These are phyloP conservation scores for Spinus pinus DNA, from an alignment of 2,797 vertebrate genomes.

Conservation along the genomic window DNA sequence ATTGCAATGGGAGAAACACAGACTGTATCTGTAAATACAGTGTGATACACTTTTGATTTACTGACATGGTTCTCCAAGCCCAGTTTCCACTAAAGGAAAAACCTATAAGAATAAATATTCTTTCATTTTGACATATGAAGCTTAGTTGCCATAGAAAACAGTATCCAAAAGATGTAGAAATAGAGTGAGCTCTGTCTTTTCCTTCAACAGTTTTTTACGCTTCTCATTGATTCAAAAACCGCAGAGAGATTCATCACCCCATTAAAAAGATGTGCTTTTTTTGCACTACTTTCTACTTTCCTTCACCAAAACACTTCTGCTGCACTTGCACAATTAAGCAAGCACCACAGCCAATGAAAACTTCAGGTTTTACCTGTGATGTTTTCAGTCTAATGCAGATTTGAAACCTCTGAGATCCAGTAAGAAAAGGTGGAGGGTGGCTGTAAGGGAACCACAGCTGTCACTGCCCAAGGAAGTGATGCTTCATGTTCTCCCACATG, in stretches of 20 bases:
- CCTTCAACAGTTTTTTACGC: background rate
- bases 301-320: background rate
- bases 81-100: background rate
- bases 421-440: accelerated
- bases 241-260: background rate
- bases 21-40: background rate
- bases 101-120: background rate
- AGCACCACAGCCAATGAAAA: accelerated
- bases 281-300: background rate
- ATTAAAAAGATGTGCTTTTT: background rate
- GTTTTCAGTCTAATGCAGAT: background rate
- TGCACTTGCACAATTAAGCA: background rate
- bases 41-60: background rate
- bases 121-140: background rate
- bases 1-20: background rate
- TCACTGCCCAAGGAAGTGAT: accelerated
- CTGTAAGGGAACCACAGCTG: accelerated
- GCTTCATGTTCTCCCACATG: accelerated
- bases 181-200: background rate
- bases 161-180: background rate
- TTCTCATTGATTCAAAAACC: background rate
- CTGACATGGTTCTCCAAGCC: background rate
- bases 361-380: background rate
- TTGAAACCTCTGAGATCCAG: background rate
- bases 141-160: background rate